These are phyloP conservation scores for Mormyrus iriodes DNA, from an alignment of 2,113 vertebrate species.

Conservation along the genomic window DNA sequence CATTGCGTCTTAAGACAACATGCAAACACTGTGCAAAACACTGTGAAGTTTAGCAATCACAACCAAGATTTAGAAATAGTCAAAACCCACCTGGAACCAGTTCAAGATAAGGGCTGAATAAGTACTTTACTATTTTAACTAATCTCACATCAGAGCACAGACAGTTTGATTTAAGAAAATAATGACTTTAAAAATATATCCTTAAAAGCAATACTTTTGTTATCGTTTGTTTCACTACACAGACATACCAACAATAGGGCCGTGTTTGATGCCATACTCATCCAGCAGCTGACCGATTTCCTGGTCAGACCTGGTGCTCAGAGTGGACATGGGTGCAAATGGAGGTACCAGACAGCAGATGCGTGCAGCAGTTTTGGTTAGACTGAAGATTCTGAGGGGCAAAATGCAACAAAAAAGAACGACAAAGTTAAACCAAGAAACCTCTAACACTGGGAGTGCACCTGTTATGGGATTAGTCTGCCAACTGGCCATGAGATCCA, in stretches of 20 bases:
- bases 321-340: conserved; percentile 42
- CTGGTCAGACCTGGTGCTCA: conserved; percentile 45
- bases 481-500: background rate
- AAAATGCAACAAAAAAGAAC: background rate
- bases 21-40: too few species aligned
- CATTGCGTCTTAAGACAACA: background rate
- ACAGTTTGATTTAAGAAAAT: background rate
- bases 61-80: too few species aligned
- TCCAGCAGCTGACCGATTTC: conserved; percentile 47
- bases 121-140: background rate
- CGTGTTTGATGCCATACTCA: conserved; percentile 56
- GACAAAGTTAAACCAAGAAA: background rate
- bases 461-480: background rate
- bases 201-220: background rate
- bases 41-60: background rate
- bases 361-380: background rate
- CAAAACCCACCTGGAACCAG: background rate
- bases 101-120: background rate
- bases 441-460: background rate
- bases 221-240: background rate
- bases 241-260: conserved; percentile 56
- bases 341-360: background rate
- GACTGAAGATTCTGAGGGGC: background rate
- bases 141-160: background rate
- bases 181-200: background rate